Evolutionary conservation across 2,113 vertebrate species (phyloP), one percentile per base, ranked within the genome.

Genomic region (Paedocypris sp.): DNA sequence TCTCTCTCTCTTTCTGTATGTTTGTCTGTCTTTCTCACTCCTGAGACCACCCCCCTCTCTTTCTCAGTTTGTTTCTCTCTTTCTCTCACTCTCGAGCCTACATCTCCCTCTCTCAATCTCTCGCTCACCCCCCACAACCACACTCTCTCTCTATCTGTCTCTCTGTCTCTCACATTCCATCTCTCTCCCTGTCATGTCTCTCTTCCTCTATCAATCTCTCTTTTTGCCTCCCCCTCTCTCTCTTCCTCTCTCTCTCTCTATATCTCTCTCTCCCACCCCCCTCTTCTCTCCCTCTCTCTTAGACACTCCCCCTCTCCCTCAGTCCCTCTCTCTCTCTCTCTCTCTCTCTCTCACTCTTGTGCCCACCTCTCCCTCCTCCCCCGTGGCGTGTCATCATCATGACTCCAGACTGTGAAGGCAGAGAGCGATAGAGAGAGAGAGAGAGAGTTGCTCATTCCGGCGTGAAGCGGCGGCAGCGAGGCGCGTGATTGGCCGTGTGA

Each of bases 1-100:
- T 80, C 81, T 78, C 81, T 81, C 75, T 46, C 81, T 73, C 76
- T n/a, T n/a, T n/a, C n/a, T n/a, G n/a, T n/a, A n/a, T n/a, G n/a
- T n/a, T n/a, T n/a, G n/a, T n/a, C n/a, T n/a, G n/a, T 29, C 59
- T 42, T 35, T 20, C 51, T 50, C 57, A 23, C 10, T 43, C n/a
- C 33, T 26, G 65, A 67, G 66, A 72, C 75, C 29, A 67, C 70
- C n/a, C n/a, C n/a, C n/a, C n/a, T n/a, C n/a, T n/a, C n/a, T n/a
- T n/a, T n/a, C n/a, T n/a, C n/a, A n/a, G n/a, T n/a, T n/a, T n/a
- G n/a, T n/a, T n/a, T n/a, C n/a, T n/a, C n/a, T n/a, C n/a, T n/a
- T n/a, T n/a, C n/a, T n/a, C n/a, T n/a, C n/a, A n/a, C n/a, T n/a
- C n/a, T n/a, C n/a, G n/a, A n/a, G n/a, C n/a, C n/a, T n/a, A n/a